phyloP scores from a whole-genome alignment of 2,888 invertebrate genomes.

The Aporophyla nigra region DNA sequence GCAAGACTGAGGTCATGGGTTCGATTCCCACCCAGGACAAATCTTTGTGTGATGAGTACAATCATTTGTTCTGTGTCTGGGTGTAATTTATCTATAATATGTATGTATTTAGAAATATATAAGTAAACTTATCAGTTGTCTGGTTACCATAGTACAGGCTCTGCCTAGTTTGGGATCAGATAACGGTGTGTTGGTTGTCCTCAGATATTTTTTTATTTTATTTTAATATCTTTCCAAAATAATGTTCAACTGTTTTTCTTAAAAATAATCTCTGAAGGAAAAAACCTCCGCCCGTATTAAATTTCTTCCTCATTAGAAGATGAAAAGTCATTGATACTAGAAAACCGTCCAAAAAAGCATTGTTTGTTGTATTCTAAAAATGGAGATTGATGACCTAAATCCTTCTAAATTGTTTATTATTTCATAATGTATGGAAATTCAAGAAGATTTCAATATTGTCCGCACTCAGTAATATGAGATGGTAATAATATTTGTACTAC shows the following conservation, averaged over 20 bases:
- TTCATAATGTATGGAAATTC: not conserved
- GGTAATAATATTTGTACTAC: constrained; percentile 2
- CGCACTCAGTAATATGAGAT: not conserved
- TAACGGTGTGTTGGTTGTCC: too few relatives aligned
- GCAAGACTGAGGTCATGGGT: too few relatives aligned
- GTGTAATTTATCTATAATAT: too few relatives aligned
- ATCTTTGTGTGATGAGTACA: too few relatives aligned
- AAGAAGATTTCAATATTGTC: not conserved
- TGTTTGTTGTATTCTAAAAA: not conserved
- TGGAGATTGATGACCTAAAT: not conserved
- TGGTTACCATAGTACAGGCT: too few relatives aligned
- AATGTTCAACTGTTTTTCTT: not conserved
- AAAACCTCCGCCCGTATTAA: not conserved
- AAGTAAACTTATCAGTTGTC: too few relatives aligned
- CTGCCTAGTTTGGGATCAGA: too few relatives aligned
- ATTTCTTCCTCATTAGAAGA: constrained; percentile 4
- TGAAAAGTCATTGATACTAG: constrained; percentile 17
- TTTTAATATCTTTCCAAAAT: not conserved
- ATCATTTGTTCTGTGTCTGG: too few relatives aligned
- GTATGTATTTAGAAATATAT: too few relatives aligned
- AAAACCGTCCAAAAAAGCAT: constrained; percentile 2
- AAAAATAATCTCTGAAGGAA: not conserved
- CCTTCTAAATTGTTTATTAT: not conserved
- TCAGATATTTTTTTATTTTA: too few relatives aligned
- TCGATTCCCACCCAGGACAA: too few relatives aligned